A percentile compares a stretch with the other conserved stretches of the same genome.
Evolutionary conservation across 1,140 invertebrate species (phyloP).

Genomic region (Anoplophora glabripennis): DNA sequence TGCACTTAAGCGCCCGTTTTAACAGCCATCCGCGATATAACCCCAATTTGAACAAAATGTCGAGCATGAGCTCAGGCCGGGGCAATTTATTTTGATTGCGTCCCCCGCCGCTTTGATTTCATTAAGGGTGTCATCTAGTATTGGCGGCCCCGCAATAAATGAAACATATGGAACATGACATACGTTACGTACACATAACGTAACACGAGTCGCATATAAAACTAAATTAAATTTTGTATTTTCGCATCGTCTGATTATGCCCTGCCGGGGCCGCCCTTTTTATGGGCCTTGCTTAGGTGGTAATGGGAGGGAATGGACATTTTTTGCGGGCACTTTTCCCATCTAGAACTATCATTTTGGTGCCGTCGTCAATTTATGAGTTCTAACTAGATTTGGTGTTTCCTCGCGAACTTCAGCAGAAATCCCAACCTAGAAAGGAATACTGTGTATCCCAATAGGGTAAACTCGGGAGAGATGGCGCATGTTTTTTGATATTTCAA

Average conservation of each 20-base stretch:
- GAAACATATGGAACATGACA: slow-evolving; percentile 36
- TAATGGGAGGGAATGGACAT: too few species aligned
- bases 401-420: too few species aligned
- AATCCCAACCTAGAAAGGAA: too few species aligned
- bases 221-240: slow-evolving; percentile 42
- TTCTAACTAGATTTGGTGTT: too few species aligned
- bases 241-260: slow-evolving; percentile 31
- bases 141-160: slow-evolving; percentile 30
- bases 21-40: slow-evolving; percentile 20
- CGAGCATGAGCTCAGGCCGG: neutral
- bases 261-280: neutral
- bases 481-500: too few species aligned
- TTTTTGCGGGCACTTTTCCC: too few species aligned
- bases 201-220: slow-evolving; percentile 33
- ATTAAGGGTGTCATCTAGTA: slow-evolving; percentile 43
- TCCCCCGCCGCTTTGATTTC: slow-evolving; percentile 37
- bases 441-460: too few species aligned
- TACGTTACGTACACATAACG: slow-evolving; percentile 19
- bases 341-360: too few species aligned
- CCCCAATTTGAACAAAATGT: slow-evolving; percentile 16
- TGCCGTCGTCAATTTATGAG: too few species aligned
- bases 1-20: slow-evolving; percentile 21
- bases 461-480: too few species aligned
- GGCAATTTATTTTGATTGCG: slow-evolving; percentile 24
- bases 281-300: too few species aligned